Evolutionary conservation across 2,797 vertebrate species (phyloP), one percentile per base, ranked within the genome.

Genomic region (Dendrocincla fuliginosa): DNA sequence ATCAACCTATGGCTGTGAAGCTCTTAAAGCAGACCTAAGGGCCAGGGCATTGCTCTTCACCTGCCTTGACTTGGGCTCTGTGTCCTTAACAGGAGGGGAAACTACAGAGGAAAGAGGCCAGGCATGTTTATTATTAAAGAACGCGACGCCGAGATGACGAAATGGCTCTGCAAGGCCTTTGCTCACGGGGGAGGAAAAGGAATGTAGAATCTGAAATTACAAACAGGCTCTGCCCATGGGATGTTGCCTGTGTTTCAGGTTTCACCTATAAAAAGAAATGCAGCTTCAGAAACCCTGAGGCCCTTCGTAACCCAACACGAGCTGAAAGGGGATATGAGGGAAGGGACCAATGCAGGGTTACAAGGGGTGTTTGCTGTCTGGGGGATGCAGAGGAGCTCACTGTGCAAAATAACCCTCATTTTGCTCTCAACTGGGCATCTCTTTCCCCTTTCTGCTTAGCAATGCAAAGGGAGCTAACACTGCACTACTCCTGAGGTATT

Each of bases 211-310:
- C 67, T 65, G 81, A 89, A 90, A 80, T 77, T 68, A 55, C 87
- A 90, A 78, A 67, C 87, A 93, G 92, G 56, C 35, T 70, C 74
- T 79, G 55, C 74, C 60, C 46, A 39, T 39, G 88, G 80, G 93
- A 61, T 46, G 25, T 1, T 79, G 82, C 70, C 59, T 49, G 9
- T 25, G 85, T 35, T 90, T 95, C 69, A 27, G 19, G 61, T 93
- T 91, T 93, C 80, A 82, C 83, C 85, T 79, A 64, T 32, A 67
- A 89, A 91, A 76, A 95, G 70, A 93, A 91, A 63, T 1, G 28
- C 74, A 82, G 90, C 67, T 74, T 52, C 56, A 61, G 84, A 84
- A 69, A 75, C 23, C 23, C 60, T 0, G 33, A 88, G 83, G 83
- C 67, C 57, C 37, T 65, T 78, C 59, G 56, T 60, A 68, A 77